phyloP scores from a whole-genome alignment of 2,113 vertebrate genomes.

The Zosterops lateralis region DNA sequence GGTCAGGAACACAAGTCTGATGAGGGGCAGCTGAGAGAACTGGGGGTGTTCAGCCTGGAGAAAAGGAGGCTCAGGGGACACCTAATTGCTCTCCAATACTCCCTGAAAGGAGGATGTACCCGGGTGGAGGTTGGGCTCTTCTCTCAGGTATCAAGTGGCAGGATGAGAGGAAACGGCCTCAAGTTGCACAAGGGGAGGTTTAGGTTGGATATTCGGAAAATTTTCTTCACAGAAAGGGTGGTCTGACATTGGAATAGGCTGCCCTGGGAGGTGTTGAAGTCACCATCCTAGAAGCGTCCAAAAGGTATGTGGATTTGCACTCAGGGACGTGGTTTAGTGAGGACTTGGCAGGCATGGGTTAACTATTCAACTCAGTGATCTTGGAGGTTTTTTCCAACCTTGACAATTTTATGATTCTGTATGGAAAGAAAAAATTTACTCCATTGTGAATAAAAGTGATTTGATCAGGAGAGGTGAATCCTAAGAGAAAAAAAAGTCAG shows the following conservation, averaged over 20 bases:
- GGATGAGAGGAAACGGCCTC: background rate
- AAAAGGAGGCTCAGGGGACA: background rate
- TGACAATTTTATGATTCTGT: background rate
- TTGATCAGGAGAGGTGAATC: background rate
- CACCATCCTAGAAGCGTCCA: background rate
- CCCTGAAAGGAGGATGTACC: background rate
- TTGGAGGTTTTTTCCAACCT: background rate
- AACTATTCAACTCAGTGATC: background rate
- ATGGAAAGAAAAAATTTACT: background rate
- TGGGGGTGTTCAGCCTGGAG: background rate
- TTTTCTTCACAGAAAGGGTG: background rate
- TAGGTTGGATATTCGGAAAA: background rate
- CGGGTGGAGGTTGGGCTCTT: background rate
- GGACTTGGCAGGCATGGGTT: background rate
- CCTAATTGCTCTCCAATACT: background rate
- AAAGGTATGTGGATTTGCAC: background rate
- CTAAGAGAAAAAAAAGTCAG: background rate
- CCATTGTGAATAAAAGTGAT: background rate
- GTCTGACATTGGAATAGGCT: background rate
- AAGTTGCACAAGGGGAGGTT: background rate
- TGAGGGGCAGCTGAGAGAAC: rapidly evolving
- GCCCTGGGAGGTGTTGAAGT: background rate
- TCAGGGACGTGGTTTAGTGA: background rate
- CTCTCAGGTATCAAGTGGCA: background rate
- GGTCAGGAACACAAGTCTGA: background rate